Evolutionary conservation across 2,888 invertebrate genomes (phyloP).

Genomic region (Lobophora halterata): DNA sequence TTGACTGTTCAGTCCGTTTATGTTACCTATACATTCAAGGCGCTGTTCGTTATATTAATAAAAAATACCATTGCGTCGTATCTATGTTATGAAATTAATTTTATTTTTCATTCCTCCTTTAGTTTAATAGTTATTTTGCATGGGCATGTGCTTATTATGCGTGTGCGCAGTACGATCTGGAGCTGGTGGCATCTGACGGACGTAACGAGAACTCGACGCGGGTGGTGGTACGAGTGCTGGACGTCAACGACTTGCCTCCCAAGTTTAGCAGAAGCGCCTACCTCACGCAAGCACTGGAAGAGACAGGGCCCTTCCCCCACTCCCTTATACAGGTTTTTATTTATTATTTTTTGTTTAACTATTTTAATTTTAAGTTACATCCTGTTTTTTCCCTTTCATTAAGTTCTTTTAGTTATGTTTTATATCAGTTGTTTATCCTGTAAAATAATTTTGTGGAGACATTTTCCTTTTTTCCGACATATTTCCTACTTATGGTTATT

Average conservation of each 20-base stretch:
- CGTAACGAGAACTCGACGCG: slow-evolving; percentile 93
- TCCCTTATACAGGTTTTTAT: slow-evolving; percentile 86
- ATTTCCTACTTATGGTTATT: too few species aligned
- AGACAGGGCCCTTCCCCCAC: slow-evolving; percentile 86
- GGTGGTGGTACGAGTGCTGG: slow-evolving; percentile 90
- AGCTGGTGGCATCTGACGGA: slow-evolving; percentile 94
- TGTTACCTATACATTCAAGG: too few species aligned
- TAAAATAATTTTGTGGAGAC: too few species aligned
- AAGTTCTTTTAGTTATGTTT: slow-evolving; percentile 5
- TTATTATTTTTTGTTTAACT: slow-evolving; percentile 43
- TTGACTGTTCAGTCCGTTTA: slow-evolving; percentile 17
- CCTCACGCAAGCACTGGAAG: slow-evolving; percentile 87
- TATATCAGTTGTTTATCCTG: background rate
- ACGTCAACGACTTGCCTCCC: slow-evolving; percentile 95
- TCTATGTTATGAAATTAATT: too few species aligned
- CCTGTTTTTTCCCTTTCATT: too few species aligned
- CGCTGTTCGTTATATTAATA: too few species aligned
- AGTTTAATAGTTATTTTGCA: slow-evolving; percentile 46
- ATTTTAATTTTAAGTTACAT: slow-evolving; percentile 15
- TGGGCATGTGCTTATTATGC: slow-evolving; percentile 71
- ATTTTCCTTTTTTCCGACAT: too few species aligned
- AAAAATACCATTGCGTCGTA: too few species aligned
- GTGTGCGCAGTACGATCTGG: slow-evolving; percentile 89
- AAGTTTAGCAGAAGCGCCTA: slow-evolving; percentile 87
- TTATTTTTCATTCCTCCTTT: background rate